phyloP scores from a whole-genome alignment of 1,140 invertebrate species.

The Harpegnathos saltator region DNA sequence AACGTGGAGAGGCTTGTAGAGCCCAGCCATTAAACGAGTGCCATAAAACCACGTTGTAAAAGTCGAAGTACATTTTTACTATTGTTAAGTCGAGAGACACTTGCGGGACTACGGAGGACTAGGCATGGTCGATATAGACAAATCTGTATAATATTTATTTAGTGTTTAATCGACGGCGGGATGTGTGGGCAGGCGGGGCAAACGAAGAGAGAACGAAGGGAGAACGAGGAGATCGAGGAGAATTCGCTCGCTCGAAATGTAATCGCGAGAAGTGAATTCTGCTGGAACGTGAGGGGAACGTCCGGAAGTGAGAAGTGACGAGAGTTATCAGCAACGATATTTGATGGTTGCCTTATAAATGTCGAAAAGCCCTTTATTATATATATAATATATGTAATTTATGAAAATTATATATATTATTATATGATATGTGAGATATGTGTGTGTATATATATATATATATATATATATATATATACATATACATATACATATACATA shows the following conservation, averaged over 20 bases:
- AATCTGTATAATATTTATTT: conserved; percentile 72
- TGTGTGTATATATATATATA: too few relatives aligned
- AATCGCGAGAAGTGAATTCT: conserved; percentile 30
- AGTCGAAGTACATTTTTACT: conserved; percentile 45
- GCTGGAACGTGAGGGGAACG: not conserved
- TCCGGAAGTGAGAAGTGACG: not conserved
- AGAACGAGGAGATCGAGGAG: not conserved
- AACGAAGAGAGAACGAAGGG: not conserved
- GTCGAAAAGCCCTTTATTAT: conserved; percentile 59
- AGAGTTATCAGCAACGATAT: conserved; percentile 50
- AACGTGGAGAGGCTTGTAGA: conserved; percentile 40
- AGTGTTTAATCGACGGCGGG: conserved; percentile 1
- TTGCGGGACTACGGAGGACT: conserved; percentile 47
- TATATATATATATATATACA: conserved; percentile 52
- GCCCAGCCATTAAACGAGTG: conserved; percentile 68
- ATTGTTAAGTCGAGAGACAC: conserved; percentile 57
- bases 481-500: conserved; percentile 39
- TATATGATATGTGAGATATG: conserved; percentile 53
- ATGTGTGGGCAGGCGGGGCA: not conserved
- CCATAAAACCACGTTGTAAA: conserved; percentile 64
- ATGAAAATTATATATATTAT: conserved; percentile 59
- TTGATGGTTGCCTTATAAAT: conserved; percentile 69
- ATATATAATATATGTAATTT: conserved; percentile 60
- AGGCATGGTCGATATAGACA: conserved; percentile 19
- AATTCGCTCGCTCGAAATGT: conserved; percentile 22